Percentiles rank a stretch among this genome's conserved stretches.
These are phyloP conservation scores for Platorchestia sp. DNA, from an alignment of 1,140 invertebrate genomes.

Conservation along the genomic window DNA sequence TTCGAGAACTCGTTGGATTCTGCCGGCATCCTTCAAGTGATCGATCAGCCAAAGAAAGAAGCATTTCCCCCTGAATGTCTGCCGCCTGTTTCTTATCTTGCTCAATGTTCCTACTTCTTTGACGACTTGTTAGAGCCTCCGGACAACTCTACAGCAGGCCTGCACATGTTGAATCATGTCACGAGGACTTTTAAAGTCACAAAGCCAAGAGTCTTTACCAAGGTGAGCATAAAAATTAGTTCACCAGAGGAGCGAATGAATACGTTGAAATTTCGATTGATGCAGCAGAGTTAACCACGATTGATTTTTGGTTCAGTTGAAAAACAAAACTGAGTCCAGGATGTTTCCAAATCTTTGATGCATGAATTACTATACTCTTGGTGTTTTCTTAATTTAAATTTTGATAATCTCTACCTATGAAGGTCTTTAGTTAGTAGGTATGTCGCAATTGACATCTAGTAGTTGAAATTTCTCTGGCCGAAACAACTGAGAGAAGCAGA, in stretches of 20 bases:
- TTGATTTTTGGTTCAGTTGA: neutral
- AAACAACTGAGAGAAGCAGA: too few species aligned
- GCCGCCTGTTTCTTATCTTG: constrained; percentile 62
- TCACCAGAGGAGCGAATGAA: neutral
- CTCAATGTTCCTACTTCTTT: constrained; percentile 64
- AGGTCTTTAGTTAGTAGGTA: too few species aligned
- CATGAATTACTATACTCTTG: too few species aligned
- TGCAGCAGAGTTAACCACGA: neutral
- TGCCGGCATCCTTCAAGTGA: neutral
- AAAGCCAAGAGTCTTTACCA: constrained; percentile 58
- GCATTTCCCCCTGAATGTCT: constrained; percentile 24
- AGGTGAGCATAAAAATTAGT: neutral
- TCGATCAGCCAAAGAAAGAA: neutral
- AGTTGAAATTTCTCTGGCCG: too few species aligned
- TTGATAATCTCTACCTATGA: too few species aligned
- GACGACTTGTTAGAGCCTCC: constrained; percentile 58
- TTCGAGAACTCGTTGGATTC: neutral
- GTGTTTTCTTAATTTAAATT: too few species aligned
- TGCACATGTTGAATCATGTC: constrained; percentile 60
- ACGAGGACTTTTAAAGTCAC: constrained; percentile 61
- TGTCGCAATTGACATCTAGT: too few species aligned
- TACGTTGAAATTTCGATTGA: neutral
- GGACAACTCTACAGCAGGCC: neutral
- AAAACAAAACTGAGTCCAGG: too few species aligned
- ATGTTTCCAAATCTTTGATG: too few species aligned